phyloP scores from a whole-genome alignment of 2,113 vertebrate species.

The Notarius quadriscutis region DNA sequence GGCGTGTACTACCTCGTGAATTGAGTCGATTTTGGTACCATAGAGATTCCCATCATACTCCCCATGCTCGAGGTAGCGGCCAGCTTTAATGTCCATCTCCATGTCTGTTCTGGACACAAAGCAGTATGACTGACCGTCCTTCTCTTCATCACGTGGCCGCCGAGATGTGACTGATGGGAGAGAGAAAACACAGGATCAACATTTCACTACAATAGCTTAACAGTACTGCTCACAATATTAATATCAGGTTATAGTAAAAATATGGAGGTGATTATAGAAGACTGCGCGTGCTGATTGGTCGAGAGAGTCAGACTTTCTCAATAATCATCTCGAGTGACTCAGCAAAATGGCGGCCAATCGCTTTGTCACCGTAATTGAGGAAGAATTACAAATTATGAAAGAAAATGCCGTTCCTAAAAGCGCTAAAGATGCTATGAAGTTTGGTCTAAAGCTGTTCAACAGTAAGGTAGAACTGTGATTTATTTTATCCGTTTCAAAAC shows the following conservation, averaged over 20 bases:
- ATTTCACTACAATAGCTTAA: not conserved
- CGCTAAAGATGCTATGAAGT: too few species aligned
- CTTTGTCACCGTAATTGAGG: too few species aligned
- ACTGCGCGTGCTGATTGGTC: too few species aligned
- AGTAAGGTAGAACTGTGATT: too few species aligned
- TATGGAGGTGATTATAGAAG: too few species aligned
- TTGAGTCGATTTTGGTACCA: slow-evolving; percentile 96
- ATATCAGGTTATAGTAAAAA: not conserved
- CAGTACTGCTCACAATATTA: not conserved
- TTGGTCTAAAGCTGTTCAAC: too few species aligned
- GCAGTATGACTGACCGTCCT: slow-evolving; percentile 90
- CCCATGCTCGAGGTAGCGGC: slow-evolving; percentile 92
- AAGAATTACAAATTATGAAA: too few species aligned
- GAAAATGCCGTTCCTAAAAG: too few species aligned
- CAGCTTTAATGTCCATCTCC: slow-evolving; percentile 91
- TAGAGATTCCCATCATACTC: slow-evolving; percentile 98
- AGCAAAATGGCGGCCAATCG: too few species aligned
- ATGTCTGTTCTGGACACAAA: slow-evolving; percentile 89
- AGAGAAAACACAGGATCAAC: not conserved
- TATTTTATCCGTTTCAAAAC: too few species aligned
- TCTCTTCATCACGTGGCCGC: slow-evolving; percentile 89
- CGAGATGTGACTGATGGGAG: slow-evolving; percentile 86
- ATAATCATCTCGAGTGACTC: too few species aligned
- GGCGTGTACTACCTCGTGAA: slow-evolving; percentile 88
- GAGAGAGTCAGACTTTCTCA: too few species aligned